Conservation (phyloP, 2,797 vertebrate genomes). For the Pantherophis vulpinus region DNA sequence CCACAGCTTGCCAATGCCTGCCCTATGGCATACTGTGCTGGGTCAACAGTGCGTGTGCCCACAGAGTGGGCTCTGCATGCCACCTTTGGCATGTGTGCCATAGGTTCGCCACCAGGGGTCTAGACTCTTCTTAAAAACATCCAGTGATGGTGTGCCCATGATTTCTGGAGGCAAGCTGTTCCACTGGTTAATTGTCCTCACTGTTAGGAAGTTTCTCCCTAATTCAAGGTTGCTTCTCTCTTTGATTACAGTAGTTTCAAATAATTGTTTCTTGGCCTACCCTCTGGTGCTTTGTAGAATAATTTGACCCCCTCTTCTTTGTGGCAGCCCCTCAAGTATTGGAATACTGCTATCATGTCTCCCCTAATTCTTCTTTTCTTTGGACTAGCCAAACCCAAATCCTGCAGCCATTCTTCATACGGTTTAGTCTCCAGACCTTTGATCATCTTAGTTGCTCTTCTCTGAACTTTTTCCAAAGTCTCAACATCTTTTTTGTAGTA, state of each 20-base stretch:
- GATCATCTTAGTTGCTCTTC: background rate
- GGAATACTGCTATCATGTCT: background rate
- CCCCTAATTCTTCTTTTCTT: background rate
- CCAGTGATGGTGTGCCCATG: background rate
- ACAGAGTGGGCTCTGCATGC: too few species aligned
- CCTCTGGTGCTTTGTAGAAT: background rate
- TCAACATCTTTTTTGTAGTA: background rate
- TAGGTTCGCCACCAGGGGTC: background rate
- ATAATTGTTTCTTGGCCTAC: background rate
- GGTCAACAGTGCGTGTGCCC: too few species aligned
- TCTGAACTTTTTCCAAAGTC: background rate
- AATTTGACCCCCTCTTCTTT: background rate
- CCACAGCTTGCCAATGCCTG: too few species aligned
- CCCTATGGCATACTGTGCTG: too few species aligned
- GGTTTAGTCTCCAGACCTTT: background rate
- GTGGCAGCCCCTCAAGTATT: background rate
- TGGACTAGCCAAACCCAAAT: background rate
- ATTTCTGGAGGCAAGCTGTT: background rate
- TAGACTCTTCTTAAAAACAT: background rate
- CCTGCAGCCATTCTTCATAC: too few species aligned
- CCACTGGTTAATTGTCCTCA: background rate
- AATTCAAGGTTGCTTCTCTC: too few species aligned
- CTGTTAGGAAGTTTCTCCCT: too few species aligned
- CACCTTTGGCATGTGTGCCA: too few species aligned
- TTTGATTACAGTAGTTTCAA: background rate